A percentile compares a stretch with the other conserved stretches of the same genome.
These are phyloP conservation scores for Eupleurogrammus muticus DNA, from an alignment of 2,797 vertebrate genomes.

Conservation along the genomic window DNA sequence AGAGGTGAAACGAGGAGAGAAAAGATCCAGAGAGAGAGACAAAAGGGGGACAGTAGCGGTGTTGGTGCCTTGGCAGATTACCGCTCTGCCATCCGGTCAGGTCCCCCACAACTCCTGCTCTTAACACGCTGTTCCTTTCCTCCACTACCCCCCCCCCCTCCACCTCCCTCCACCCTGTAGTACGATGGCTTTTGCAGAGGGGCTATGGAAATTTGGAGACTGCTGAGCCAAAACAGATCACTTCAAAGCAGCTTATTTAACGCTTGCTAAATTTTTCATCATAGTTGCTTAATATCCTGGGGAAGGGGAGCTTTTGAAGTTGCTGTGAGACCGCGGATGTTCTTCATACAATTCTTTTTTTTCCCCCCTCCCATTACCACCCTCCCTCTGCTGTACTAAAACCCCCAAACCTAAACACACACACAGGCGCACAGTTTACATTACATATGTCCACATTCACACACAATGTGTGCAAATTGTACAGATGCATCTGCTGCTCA, in stretches of 20 bases:
- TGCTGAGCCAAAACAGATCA: constrained; percentile 89
- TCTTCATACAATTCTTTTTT: constrained; percentile 84
- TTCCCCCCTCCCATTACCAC: constrained; percentile 68
- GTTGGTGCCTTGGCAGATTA: constrained; percentile 49
- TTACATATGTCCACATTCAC: constrained; percentile 29
- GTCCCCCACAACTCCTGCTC: constrained; percentile 63
- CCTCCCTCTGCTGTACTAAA: constrained; percentile 68
- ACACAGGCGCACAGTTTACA: constrained; percentile 41
- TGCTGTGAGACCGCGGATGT: constrained; percentile 85
- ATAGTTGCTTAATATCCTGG: constrained; percentile 91
- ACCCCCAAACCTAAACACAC: constrained; percentile 68
- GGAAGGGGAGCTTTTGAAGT: constrained; percentile 90
- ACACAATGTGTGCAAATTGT: constrained; percentile 17
- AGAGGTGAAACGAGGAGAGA: constrained; percentile 56
- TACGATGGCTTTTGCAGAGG: constrained; percentile 77
- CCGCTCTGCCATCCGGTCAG: constrained; percentile 61
- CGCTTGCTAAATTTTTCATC: constrained; percentile 91
- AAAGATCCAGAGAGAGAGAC: constrained; percentile 46
- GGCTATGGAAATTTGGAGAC: constrained; percentile 87
- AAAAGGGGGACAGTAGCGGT: constrained; percentile 29
- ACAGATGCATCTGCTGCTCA: constrained; percentile 25
- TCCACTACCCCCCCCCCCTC: constrained; percentile 18
- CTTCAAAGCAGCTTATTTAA: constrained; percentile 92
- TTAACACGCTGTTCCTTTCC: constrained; percentile 58
- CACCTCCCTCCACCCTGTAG: no score